A percentile compares a stretch with the other conserved stretches of the same genome.
phyloP scores from a whole-genome alignment of 2,888 invertebrate species.

The Empis livida region DNA sequence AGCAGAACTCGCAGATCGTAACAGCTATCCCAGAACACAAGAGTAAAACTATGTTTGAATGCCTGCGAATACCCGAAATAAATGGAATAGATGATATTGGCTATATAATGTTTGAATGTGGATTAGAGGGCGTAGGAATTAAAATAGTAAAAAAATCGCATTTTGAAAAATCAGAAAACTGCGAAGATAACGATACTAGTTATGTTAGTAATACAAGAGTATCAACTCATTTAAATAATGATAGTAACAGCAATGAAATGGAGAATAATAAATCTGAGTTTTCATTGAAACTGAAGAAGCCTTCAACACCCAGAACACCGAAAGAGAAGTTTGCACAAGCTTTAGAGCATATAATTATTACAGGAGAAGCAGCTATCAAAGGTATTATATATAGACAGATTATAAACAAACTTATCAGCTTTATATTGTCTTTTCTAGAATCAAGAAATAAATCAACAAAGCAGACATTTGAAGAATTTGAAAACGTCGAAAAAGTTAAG shows the following conservation, averaged over 20 bases:
- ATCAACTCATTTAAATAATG: constrained; percentile 19
- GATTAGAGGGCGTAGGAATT: constrained; percentile 78
- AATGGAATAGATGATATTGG: constrained; percentile 44
- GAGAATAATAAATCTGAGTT: constrained; percentile 28
- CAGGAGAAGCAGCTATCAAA: constrained; percentile 16
- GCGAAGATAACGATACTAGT: constrained; percentile 39
- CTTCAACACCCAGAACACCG: constrained; percentile 45
- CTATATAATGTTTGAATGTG: constrained; percentile 95
- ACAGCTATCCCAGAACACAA: constrained; percentile 91
- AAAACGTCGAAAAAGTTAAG: constrained; percentile 29
- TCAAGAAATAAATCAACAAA: neutral
- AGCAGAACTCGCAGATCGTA: constrained; percentile 44
- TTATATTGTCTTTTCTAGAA: neutral
- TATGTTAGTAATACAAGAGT: constrained; percentile 15
- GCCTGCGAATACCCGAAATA: constrained; percentile 48
- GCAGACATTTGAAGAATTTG: constrained; percentile 10
- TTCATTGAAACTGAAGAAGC: constrained; percentile 39
- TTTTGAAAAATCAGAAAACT: constrained; percentile 56
- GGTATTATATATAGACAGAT: neutral
- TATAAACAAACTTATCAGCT: neutral
- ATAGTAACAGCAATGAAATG: constrained; percentile 16
- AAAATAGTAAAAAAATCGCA: constrained; percentile 53
- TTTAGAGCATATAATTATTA: constrained; percentile 24
- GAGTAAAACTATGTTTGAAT: constrained; percentile 81
- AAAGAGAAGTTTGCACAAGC: constrained; percentile 39